Evolutionary conservation across 2,888 invertebrate genomes (phyloP).

Genomic region (Oscheius sp.): DNA sequence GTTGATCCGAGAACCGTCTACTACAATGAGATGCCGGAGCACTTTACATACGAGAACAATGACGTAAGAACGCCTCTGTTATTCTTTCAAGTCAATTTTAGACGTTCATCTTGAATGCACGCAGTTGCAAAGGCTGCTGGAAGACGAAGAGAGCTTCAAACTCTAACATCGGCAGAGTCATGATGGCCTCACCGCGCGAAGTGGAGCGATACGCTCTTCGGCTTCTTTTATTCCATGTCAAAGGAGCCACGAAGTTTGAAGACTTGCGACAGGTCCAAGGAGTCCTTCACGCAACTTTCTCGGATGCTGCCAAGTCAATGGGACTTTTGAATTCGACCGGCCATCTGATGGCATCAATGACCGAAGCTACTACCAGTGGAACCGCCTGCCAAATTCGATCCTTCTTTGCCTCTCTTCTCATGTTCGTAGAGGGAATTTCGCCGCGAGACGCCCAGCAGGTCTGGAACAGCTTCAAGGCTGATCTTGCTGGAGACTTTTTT

Average conservation of each 20-base stretch:
- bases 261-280: slow-evolving; percentile 4
- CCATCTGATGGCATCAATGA: neutral
- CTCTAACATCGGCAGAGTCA: neutral
- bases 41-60: neutral
- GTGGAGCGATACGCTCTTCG: neutral
- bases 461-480: no score
- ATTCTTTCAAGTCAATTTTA: no score
- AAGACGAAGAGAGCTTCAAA: neutral
- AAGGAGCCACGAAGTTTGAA: slow-evolving; percentile 4
- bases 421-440: no score
- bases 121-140: neutral
- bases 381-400: neutral
- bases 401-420: no score
- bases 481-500: no score
- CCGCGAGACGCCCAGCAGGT: no score
- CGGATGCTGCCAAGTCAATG: neutral
- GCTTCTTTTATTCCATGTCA: neutral
- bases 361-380: neutral
- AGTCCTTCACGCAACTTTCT: neutral
- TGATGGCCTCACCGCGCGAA: neutral
- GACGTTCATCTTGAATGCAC: no score
- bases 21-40: slow-evolving; percentile 7
- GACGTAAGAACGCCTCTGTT: neutral
- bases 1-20: neutral
- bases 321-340: neutral